Conservation (phyloP, 1,140 invertebrate species). For the Drosophila guanche region DNA sequence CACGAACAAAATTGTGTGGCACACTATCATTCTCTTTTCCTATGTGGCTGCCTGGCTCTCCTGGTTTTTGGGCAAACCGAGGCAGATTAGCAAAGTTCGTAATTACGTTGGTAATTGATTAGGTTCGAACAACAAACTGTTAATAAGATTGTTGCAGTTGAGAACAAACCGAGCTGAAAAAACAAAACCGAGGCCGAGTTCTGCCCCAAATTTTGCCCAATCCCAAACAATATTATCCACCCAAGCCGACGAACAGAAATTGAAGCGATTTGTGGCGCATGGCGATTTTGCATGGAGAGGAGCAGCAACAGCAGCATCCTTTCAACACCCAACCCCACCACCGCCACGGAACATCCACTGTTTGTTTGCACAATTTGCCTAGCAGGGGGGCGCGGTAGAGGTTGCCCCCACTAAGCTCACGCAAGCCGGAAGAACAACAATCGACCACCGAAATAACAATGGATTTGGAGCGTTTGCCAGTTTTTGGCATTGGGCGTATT, state of each 20-base stretch:
- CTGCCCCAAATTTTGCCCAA: constrained; percentile 3
- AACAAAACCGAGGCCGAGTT: constrained; percentile 56
- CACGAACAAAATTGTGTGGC: constrained; percentile 6
- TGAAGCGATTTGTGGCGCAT: constrained; percentile 77
- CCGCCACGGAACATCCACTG: constrained; percentile 19
- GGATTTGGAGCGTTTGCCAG: constrained; percentile 77
- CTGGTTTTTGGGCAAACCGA: constrained; percentile 47
- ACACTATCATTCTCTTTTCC: too few species aligned
- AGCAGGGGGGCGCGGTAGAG: constrained; percentile 13
- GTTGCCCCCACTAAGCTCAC: constrained; percentile 65
- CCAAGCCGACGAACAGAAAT: constrained; percentile 56
- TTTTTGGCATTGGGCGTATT: constrained; percentile 80
- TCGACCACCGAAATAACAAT: constrained; percentile 80
- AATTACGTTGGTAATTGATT: constrained; percentile 84
- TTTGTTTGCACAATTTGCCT: constrained; percentile 77
- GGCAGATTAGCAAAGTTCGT: constrained; percentile 83
- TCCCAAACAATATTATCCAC: constrained; percentile 34
- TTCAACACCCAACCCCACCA: constrained; percentile 8
- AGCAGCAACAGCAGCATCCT: constrained; percentile 47
- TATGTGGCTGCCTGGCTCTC: background rate
- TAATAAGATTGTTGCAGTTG: constrained; percentile 84
- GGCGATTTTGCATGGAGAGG: constrained; percentile 42
- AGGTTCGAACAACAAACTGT: constrained; percentile 84
- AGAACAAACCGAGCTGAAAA: constrained; percentile 79
- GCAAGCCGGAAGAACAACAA: constrained; percentile 81